Evolutionary conservation across 2,888 invertebrate species (phyloP).

Genomic region (Thecophora atra): DNA sequence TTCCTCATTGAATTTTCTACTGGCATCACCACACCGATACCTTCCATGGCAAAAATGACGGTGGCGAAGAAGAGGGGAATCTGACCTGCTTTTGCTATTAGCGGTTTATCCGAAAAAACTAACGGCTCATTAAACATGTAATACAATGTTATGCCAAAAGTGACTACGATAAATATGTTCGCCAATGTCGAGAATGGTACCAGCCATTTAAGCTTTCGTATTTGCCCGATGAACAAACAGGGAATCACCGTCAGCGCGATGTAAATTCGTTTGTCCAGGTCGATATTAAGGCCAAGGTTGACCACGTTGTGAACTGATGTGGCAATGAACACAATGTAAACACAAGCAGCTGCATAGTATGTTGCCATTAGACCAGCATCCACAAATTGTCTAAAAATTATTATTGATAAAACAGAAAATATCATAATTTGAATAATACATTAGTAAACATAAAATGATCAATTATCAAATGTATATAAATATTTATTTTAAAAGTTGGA

Average conservation of each 20-base stretch:
- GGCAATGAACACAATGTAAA: conserved; percentile 81
- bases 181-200: conserved; percentile 91
- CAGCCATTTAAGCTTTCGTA: conserved; percentile 81
- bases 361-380: conserved; percentile 76
- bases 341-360: conserved; percentile 76
- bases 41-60: conserved; percentile 96
- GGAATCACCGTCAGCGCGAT: conserved; percentile 76
- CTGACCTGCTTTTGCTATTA: conserved; percentile 69
- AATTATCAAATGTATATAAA: too few species aligned
- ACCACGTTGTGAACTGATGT: conserved; percentile 67
- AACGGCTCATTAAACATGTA: conserved; percentile 76
- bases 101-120: conserved; percentile 67
- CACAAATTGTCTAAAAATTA: conserved; percentile 71
- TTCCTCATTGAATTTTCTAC: conserved; percentile 93
- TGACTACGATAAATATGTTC: conserved; percentile 80
- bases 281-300: conserved; percentile 61
- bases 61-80: conserved; percentile 94
- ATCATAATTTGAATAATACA: not conserved
- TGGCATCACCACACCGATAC: conserved; percentile 90
- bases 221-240: conserved; percentile 72
- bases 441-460: too few species aligned
- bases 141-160: conserved; percentile 84
- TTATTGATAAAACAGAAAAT: not conserved
- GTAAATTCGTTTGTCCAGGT: conserved; percentile 71
- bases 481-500: too few species aligned